A percentile compares a stretch with the other conserved stretches of the same genome.
Conservation (phyloP, 2,113 vertebrate genomes). For the Mormyrus lacerda region DNA sequence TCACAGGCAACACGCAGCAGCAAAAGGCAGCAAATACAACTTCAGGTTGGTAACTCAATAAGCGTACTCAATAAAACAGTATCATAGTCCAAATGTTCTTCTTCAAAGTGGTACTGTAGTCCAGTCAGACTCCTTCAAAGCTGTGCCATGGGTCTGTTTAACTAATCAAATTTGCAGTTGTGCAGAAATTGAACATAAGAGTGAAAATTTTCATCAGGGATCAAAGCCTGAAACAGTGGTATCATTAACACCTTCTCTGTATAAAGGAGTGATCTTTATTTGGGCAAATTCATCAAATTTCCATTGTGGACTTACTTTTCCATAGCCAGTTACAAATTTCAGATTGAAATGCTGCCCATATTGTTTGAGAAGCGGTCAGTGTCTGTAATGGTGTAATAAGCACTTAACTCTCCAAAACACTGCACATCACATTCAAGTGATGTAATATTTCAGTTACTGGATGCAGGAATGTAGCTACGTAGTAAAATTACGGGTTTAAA, state of each 20-base stretch:
- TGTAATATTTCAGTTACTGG: neutral
- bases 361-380: neutral
- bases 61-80: neutral
- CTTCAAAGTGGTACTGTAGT: neutral
- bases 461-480: neutral
- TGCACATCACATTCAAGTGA: neutral
- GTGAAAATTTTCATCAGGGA: neutral
- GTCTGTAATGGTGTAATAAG: neutral
- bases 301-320: neutral
- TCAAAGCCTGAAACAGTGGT: neutral
- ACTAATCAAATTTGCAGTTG: neutral
- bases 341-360: neutral
- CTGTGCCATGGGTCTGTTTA: neutral
- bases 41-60: neutral
- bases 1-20: neutral
- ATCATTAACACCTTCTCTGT: neutral
- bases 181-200: neutral
- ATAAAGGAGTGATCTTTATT: slow-evolving; percentile 1
- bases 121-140: neutral
- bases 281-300: neutral
- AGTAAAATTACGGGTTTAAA: too few species aligned
- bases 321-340: neutral
- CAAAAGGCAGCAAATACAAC: neutral
- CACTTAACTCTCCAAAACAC: neutral
- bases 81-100: neutral